A percentile compares a stretch with the other conserved stretches of the same genome.
phyloP scores from a whole-genome alignment of 2,888 invertebrate species.

The Adelphocoris suturalis region DNA sequence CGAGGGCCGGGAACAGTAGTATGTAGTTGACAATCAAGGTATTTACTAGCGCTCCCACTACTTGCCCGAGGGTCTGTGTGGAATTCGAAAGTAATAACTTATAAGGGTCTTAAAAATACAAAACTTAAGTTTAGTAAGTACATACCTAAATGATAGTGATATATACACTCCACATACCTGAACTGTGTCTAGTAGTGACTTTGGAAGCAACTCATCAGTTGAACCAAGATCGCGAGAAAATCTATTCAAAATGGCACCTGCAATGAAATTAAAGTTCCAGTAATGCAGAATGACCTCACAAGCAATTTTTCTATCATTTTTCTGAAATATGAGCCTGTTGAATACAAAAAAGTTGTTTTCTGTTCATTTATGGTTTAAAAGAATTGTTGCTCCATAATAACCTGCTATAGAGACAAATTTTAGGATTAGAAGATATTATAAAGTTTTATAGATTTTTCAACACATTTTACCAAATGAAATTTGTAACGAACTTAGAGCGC shows the following conservation, averaged over 20 bases:
- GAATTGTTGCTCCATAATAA: too few species aligned
- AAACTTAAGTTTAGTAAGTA: background rate
- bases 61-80: slow-evolving; percentile 77
- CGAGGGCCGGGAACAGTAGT: slow-evolving; percentile 80
- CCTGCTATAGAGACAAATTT: too few species aligned
- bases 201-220: slow-evolving; percentile 87
- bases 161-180: slow-evolving; percentile 79
- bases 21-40: slow-evolving; percentile 79
- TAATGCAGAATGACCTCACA: too few species aligned
- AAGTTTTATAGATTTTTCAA: too few species aligned
- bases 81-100: background rate
- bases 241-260: slow-evolving; percentile 87
- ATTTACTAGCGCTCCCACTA: slow-evolving; percentile 81
- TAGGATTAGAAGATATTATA: too few species aligned
- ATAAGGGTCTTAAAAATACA: too few species aligned
- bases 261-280: slow-evolving; percentile 3
- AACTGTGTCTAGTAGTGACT: slow-evolving; percentile 83
- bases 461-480: too few species aligned
- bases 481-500: too few species aligned
- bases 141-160: background rate
- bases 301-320: too few species aligned
- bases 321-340: too few species aligned
- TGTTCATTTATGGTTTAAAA: too few species aligned
- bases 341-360: too few species aligned
- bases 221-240: slow-evolving; percentile 92